phyloP scores from a whole-genome alignment of 2,797 vertebrate genomes.

The Echeneis naucrates region DNA sequence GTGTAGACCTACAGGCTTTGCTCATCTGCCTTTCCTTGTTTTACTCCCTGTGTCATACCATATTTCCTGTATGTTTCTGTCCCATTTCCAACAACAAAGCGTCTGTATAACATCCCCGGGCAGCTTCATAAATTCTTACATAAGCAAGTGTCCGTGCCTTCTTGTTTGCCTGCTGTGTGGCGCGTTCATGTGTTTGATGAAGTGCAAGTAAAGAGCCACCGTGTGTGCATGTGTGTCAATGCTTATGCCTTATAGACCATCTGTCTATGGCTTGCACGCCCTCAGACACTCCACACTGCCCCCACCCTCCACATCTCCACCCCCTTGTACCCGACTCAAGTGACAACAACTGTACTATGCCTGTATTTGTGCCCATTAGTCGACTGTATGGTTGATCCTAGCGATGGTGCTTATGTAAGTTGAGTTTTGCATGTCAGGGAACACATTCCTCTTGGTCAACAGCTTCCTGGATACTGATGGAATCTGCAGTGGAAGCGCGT shows the following conservation, averaged over 20 bases:
- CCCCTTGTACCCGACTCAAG: constrained; percentile 6
- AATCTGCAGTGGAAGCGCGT: constrained; percentile 63
- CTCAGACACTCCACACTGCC: constrained; percentile 11
- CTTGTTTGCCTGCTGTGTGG: constrained; percentile 35
- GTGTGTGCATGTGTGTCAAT: constrained; percentile 3
- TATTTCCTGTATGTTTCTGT: constrained; percentile 46
- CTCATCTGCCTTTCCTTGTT: constrained; percentile 35
- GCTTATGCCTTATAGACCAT: constrained; percentile 41
- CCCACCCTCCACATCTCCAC: not conserved
- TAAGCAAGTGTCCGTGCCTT: constrained; percentile 55
- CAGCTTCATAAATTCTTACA: constrained; percentile 64
- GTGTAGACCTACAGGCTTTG: constrained; percentile 31
- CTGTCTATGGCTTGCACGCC: constrained; percentile 38
- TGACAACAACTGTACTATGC: constrained; percentile 34
- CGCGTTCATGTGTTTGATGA: constrained; percentile 35
- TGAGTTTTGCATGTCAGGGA: constrained; percentile 60
- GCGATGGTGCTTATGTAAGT: constrained; percentile 66
- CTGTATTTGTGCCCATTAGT: constrained; percentile 56
- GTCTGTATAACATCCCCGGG: constrained; percentile 50
- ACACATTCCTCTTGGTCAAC: constrained; percentile 68
- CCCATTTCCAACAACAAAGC: constrained; percentile 48
- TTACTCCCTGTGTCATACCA: constrained; percentile 26
- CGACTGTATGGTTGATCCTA: constrained; percentile 39
- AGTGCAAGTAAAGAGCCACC: constrained; percentile 27
- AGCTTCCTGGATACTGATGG: constrained; percentile 77